Base-by-base conservation (phyloP, 2,888 invertebrate genomes). In the Nomada goodeniana region DNA sequence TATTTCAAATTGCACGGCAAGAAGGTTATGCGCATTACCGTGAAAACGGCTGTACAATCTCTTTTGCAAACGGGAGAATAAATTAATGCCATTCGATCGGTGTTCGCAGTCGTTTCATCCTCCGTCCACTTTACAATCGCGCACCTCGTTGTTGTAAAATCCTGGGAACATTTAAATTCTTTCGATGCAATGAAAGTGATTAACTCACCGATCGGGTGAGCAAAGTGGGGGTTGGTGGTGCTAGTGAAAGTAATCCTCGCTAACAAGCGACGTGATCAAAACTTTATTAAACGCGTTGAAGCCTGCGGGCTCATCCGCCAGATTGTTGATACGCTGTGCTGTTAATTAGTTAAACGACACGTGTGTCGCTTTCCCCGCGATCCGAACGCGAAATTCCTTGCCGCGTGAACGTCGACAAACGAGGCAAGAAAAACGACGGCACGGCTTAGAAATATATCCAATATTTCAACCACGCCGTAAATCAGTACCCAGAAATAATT, bases 181-280 rank as follows among this genome's bases (percentile, higher is more conserved):
- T 42, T 55, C 55, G 53, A 42, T 53, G 18, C 36, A n/a, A 47
- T 29, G 47, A 69, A 23, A 29, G 55, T 26, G 44, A 26, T 57
- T 57, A 26, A 44, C 44, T 20, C 42, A 9, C 20, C 3, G 13
- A 57, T 44, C 13, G 26, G 18, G 9, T 29, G 57, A 47, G 47
- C 18, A 26, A 44, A 42, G 69, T 2, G 23, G 23, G 52, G 36
- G 7, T 7, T 26, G 18, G 23, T 5, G 36, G 36, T 7, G 36
- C 5, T 36, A 42, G 55, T 23, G 42, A 70, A 70, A 80, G 55
- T 67, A 63, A 64, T 65, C 50, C 61, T 26, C 36, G 47, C 68
- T 82, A 80, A 82, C 65, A 80, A 82, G 80, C 75, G 61, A 68
- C 71, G 63, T 74, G 82, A 80, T 82, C 68, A 68, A 71, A 82